Percentiles rank a stretch among this genome's conserved stretches.
Evolutionary conservation across 2,888 invertebrate species (phyloP).

Genomic region (Vesta saturnalis): DNA sequence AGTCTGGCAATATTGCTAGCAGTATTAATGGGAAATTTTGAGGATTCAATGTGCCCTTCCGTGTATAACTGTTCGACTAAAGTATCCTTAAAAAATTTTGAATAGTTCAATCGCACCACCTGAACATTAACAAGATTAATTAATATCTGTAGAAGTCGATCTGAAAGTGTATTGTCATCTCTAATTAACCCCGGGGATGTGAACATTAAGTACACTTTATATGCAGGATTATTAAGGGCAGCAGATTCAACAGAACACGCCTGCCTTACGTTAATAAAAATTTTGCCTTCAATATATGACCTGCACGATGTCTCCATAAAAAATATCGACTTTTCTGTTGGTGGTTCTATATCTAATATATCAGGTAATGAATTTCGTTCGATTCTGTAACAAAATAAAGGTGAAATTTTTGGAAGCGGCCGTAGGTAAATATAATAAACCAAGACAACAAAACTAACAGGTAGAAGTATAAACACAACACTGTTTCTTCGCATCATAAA

Average conservation of each 20-base stretch:
- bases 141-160: slow-evolving; percentile 59
- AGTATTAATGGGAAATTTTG: slow-evolving; percentile 68
- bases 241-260: slow-evolving; percentile 77
- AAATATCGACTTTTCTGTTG: slow-evolving; percentile 66
- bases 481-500: too few relatives aligned
- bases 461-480: too few relatives aligned
- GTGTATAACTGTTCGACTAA: slow-evolving; percentile 68
- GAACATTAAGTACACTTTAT: slow-evolving; percentile 67
- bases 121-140: slow-evolving; percentile 64
- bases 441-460: too few relatives aligned
- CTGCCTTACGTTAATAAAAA: slow-evolving; percentile 66
- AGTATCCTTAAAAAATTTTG: slow-evolving; percentile 65
- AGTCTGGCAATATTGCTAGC: slow-evolving; percentile 74
- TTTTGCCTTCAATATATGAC: slow-evolving; percentile 55
- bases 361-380: slow-evolving; percentile 51
- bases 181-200: slow-evolving; percentile 60
- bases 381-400: slow-evolving; percentile 50
- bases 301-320: slow-evolving; percentile 75
- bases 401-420: too few relatives aligned
- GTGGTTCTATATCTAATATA: slow-evolving; percentile 52
- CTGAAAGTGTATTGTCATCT: slow-evolving; percentile 44
- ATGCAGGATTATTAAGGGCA: slow-evolving; percentile 68
- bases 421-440: too few relatives aligned
- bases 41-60: slow-evolving; percentile 63
- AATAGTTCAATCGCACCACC: slow-evolving; percentile 64